Percentiles rank a stretch among this genome's conserved stretches.
Conservation (phyloP, 2,797 vertebrate species). For the Merluccius polli region DNA sequence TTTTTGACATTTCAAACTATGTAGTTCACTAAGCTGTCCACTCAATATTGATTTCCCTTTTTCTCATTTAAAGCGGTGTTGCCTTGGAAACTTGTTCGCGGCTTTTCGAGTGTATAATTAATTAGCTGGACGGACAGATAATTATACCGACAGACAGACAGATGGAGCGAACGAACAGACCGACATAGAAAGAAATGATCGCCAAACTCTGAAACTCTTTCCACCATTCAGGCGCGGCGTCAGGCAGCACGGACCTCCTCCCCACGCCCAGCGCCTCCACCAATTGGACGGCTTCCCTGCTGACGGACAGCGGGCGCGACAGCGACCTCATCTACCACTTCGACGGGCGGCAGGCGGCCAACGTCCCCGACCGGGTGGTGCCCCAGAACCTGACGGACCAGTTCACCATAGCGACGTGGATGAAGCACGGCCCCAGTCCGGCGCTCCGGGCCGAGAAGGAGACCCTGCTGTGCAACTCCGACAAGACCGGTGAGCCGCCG, state of each 20-base stretch:
- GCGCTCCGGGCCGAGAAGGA: constrained; percentile 92
- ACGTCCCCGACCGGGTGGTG: constrained; percentile 88
- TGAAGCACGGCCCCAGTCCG: constrained; percentile 92
- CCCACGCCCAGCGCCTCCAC: constrained; percentile 80
- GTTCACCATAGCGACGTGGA: constrained; percentile 94
- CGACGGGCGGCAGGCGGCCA: constrained; percentile 88
- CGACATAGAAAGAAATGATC: background rate
- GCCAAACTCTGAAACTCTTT: background rate
- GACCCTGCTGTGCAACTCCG: constrained; percentile 94
- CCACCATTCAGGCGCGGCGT: constrained; percentile 81
- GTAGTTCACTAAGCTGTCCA: constrained; percentile 29
- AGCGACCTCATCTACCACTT: constrained; percentile 90
- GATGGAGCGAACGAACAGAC: background rate
- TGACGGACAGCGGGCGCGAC: constrained; percentile 83
- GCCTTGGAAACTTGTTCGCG: constrained; percentile 10
- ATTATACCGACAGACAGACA: background rate
- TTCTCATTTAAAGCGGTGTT: constrained; percentile 25
- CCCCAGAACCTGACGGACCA: constrained; percentile 95
- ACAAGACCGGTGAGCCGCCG: constrained; percentile 84
- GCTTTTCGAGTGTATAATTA: constrained; percentile 5
- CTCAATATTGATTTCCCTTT: constrained; percentile 18
- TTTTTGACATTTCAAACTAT: constrained; percentile 34
- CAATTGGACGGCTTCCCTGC: constrained; percentile 89
- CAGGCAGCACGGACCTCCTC: constrained; percentile 90
- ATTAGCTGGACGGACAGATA: background rate